Evolutionary conservation across 2,113 vertebrate species (phyloP), one percentile per base, ranked within the genome.

Genomic region (Callorhinus ursinus): DNA sequence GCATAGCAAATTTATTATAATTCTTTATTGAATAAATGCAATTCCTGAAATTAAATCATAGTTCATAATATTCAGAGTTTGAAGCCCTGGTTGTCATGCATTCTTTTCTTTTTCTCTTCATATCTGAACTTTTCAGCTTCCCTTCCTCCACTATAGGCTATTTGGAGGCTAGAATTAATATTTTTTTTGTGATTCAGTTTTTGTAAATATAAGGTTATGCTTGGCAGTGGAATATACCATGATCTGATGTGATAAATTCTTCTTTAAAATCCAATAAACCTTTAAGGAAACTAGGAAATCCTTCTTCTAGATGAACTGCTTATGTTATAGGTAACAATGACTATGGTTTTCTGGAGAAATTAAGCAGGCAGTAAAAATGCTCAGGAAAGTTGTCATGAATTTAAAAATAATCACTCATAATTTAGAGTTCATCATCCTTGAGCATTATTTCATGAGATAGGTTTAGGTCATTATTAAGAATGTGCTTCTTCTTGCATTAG

Each of bases 351-450:
- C 49, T 96, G 57, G 83, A 98, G 89, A 98, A 98, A 98, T 98
- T 98, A 98, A 97, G 76, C 88, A 71, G 33, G 90, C 63, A 98
- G 91, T 98, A 98, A 98, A 99, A 98, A 98, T 96, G 91, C 33
- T 95, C 63, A 80, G 42, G 46, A 87, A 98, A 98, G 81, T 97
- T 98, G 85, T 85, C 95, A 90, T 97, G 90, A 98, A 98, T 98
- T 98, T 98, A 97, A 94, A 98, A 98, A 98, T 98, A 98, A 98
- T 98, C 91, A 93, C 81, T 97, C 33, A 49, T 98, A 98, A 98
- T 98, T 98, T 98, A 98, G 96, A 97, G 94, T 97, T 98, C 95
- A 98, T 98, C 92, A 94, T 97, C 96, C 63, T 95, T 79, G 85
- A 98, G 80, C 0, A 2, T 98, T 98, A 98, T 98, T 99, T 98